Evolutionary conservation across 2,888 invertebrate species (phyloP).

Genomic region (Phoronis australis): DNA sequence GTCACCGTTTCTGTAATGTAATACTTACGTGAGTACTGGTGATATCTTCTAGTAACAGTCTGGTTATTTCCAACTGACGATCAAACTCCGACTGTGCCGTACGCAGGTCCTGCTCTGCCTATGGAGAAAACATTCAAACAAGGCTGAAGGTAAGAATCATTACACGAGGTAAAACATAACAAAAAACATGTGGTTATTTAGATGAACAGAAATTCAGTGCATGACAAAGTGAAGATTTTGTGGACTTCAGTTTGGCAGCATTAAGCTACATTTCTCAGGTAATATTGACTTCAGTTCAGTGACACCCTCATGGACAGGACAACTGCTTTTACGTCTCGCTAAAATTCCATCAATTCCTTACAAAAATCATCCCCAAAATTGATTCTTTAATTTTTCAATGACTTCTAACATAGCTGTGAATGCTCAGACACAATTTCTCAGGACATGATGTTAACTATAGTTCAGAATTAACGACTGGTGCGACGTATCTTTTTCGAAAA

Average conservation of each 20-base stretch:
- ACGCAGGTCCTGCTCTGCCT: constrained; percentile 86
- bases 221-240: background rate
- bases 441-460: background rate
- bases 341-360: too few relatives aligned
- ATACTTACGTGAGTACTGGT: constrained; percentile 68
- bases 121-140: constrained; percentile 28
- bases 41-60: constrained; percentile 79
- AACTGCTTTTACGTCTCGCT: too few relatives aligned
- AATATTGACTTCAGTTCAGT: background rate
- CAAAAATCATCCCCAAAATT: too few relatives aligned
- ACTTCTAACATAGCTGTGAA: too few relatives aligned
- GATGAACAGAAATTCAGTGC: background rate
- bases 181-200: constrained; percentile 7
- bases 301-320: background rate
- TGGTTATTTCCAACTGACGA: constrained; percentile 84
- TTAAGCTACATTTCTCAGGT: background rate
- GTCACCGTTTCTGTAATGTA: too few relatives aligned
- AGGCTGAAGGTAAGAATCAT: constrained; percentile 6
- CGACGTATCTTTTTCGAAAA: background rate
- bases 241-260: background rate
- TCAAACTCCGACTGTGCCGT: constrained; percentile 88
- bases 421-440: background rate
- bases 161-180: constrained; percentile 9
- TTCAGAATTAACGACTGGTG: background rate
- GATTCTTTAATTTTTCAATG: too few relatives aligned